phyloP scores from a whole-genome alignment of 2,888 invertebrate genomes.

The Caprella mutica region DNA sequence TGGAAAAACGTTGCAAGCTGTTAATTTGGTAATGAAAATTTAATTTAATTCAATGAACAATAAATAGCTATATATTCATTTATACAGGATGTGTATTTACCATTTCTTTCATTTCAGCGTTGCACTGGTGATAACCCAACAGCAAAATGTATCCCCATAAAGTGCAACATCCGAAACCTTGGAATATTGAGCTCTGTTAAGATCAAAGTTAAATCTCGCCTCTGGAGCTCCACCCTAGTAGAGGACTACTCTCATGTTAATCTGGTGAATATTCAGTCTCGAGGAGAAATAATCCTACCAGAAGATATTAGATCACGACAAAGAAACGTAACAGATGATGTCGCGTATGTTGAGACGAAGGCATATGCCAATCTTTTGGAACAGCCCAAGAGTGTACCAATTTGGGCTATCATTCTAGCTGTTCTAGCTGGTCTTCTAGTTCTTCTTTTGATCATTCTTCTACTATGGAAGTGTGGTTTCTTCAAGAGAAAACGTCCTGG shows the following conservation, averaged over 20 bases:
- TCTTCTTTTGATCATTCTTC: constrained; percentile 63
- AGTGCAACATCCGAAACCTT: constrained; percentile 32
- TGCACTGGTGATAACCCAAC: constrained; percentile 29
- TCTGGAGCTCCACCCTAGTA: constrained; percentile 35
- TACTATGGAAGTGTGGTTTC: constrained; percentile 81
- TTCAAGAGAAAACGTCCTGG: constrained; percentile 40
- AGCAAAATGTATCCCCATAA: constrained; percentile 32
- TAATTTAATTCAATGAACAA: no score
- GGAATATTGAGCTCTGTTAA: constrained; percentile 21
- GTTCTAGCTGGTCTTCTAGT: constrained; percentile 72
- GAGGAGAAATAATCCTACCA: constrained; percentile 27
- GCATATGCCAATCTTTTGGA: constrained; percentile 24
- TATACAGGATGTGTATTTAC: no score
- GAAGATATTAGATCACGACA: constrained; percentile 30
- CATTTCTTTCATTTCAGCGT: no score
- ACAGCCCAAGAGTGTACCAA: constrained; percentile 53
- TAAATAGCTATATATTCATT: no score
- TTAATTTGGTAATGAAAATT: constrained; percentile 31
- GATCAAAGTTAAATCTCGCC: constrained; percentile 29
- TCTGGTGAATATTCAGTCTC: constrained; percentile 31
- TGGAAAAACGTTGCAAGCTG: constrained; percentile 29
- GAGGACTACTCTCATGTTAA: constrained; percentile 33
- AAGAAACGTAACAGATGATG: constrained; percentile 21
- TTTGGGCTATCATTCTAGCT: constrained; percentile 74
- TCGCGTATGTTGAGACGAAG: constrained; percentile 20